Evolutionary conservation across 2,888 invertebrate species (phyloP).

Genomic region (Ethmia dodecea): DNA sequence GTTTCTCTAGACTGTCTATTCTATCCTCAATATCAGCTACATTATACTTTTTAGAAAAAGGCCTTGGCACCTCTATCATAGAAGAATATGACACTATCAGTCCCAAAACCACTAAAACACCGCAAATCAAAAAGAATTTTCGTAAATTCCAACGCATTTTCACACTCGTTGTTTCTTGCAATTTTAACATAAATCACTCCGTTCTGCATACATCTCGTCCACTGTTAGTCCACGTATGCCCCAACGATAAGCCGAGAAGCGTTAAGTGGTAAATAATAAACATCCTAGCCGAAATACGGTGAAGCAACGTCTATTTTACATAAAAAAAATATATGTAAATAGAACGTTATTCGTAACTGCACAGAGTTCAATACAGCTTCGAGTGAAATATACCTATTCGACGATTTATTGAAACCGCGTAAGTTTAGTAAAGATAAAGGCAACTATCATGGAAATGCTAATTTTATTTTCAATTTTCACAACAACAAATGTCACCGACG

Average conservation of each 20-base stretch:
- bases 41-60: slow-evolving; percentile 19
- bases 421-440: no score
- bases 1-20: slow-evolving; percentile 37
- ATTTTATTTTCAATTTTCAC: no score
- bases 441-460: no score
- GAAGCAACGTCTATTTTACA: no score
- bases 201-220: slow-evolving; percentile 8
- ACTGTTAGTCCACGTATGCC: slow-evolving; percentile 21
- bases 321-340: no score
- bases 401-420: no score
- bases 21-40: slow-evolving; percentile 37
- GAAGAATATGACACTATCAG: slow-evolving; percentile 46
- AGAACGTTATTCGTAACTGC: no score
- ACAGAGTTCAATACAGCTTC: no score
- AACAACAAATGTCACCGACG: no score
- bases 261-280: slow-evolving; percentile 25
- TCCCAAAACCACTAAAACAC: slow-evolving; percentile 42
- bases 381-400: no score
- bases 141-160: slow-evolving; percentile 63
- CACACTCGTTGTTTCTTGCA: neutral
- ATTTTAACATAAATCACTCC: neutral
- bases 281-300: no score
- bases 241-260: slow-evolving; percentile 15
- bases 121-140: slow-evolving; percentile 38
- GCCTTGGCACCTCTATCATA: slow-evolving; percentile 34